A percentile compares a stretch with the other conserved stretches of the same genome.
Conservation (phyloP, 2,797 vertebrate genomes). For the Halcyon smyrnensis region DNA sequence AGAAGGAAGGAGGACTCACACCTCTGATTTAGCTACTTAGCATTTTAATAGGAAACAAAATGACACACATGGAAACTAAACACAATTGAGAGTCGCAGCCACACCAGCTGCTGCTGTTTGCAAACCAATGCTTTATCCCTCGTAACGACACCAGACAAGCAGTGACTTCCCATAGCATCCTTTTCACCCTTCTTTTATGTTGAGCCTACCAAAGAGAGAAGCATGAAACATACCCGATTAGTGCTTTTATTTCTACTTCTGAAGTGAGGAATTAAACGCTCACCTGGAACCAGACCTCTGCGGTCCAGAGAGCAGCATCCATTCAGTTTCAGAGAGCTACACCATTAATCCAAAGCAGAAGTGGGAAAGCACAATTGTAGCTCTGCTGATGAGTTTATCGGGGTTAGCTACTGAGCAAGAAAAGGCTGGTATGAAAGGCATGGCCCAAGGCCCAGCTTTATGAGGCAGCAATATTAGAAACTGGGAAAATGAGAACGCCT, state of each 20-base stretch:
- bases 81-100: neutral
- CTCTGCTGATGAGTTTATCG: slow-evolving; percentile 29
- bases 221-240: neutral
- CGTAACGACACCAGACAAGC: neutral
- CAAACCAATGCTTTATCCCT: slow-evolving; percentile 14
- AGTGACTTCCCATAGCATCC: neutral
- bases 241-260: slow-evolving; percentile 19
- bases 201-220: neutral
- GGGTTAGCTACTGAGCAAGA: slow-evolving; percentile 38
- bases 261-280: slow-evolving; percentile 8
- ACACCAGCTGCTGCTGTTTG: slow-evolving; percentile 39
- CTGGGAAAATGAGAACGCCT: slow-evolving; percentile 7
- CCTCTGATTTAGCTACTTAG: neutral
- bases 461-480: slow-evolving; percentile 27
- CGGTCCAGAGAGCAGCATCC: neutral
- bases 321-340: neutral
- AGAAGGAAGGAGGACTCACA: neutral
- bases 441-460: slow-evolving; percentile 51
- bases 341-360: slow-evolving; percentile 25
- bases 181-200: slow-evolving; percentile 20
- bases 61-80: neutral
- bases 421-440: neutral
- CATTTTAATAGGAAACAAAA: slow-evolving; percentile 9
- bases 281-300: slow-evolving; percentile 29
- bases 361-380: neutral